Conservation (phyloP, 2,113 vertebrate genomes). For the Daphoenositta chrysoptera region DNA sequence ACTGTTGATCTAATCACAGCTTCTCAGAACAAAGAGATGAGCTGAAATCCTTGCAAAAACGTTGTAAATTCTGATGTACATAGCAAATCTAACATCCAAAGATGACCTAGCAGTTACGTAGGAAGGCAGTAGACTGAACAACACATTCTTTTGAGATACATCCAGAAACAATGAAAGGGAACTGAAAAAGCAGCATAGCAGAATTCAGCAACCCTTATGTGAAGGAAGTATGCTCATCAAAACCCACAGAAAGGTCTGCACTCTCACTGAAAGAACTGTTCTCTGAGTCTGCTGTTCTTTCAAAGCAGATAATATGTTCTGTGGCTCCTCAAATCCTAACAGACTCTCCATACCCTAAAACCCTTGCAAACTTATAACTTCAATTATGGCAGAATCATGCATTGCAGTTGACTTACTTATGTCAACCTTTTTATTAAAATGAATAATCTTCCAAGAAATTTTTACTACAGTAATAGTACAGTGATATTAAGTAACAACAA, state of each 20-base stretch:
- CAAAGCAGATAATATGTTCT: not conserved
- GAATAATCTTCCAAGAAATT: not conserved
- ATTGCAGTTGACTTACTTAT: not conserved
- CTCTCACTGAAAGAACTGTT: not conserved
- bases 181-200: not conserved
- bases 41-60: not conserved
- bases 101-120: not conserved
- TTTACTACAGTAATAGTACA: not conserved
- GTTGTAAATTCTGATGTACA: not conserved
- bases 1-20: not conserved
- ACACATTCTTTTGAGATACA: not conserved
- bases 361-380: not conserved
- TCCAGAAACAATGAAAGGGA: not conserved
- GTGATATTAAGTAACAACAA: not conserved
- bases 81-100: not conserved
- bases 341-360: not conserved
- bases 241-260: not conserved
- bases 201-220: not conserved
- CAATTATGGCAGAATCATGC: not conserved
- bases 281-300: not conserved
- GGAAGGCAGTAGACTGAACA: not conserved
- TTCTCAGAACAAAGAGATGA: not conserved
- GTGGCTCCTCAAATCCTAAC: not conserved
- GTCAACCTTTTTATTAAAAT: not conserved
- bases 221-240: not conserved